Percentiles rank a stretch among this genome's conserved stretches.
Conservation (phyloP, 64 coral and sea anemone genomes). For the Montipora efflorescens region DNA sequence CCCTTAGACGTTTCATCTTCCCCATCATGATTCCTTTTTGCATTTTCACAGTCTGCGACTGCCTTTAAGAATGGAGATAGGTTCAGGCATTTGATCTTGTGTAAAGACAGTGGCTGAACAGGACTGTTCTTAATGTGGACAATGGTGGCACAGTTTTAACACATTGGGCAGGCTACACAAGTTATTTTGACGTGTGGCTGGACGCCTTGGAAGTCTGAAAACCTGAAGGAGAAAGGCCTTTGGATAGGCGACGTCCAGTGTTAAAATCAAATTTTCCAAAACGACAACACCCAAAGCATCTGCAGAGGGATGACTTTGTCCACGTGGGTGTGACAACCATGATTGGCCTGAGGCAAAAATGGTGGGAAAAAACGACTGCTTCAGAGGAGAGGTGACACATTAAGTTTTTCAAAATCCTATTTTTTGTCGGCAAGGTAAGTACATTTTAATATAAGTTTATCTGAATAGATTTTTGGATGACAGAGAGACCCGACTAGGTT, state of each 20-base stretch:
- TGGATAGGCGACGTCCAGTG: not conserved
- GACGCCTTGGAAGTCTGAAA: not conserved
- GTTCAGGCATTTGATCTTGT: constrained; percentile 13
- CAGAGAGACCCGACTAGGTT: not conserved
- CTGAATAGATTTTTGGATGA: no score
- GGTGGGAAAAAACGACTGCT: not conserved
- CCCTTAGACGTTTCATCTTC: not conserved
- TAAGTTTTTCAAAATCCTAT: not conserved
- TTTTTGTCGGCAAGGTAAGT: no score
- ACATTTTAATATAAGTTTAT: no score
- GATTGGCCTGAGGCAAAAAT: not conserved
- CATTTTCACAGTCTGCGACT: not conserved
- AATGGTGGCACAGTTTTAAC: not conserved
- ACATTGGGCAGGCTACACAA: not conserved
- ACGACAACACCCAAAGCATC: constrained; percentile 9
- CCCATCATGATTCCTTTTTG: not conserved
- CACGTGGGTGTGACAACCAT: not conserved
- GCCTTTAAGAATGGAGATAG: not conserved
- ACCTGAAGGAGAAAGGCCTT: constrained; percentile 5
- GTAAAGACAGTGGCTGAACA: not conserved
- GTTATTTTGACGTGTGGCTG: not conserved
- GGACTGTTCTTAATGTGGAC: not conserved
- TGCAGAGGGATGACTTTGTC: not conserved
- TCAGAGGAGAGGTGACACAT: not conserved
- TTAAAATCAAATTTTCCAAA: constrained; percentile 1